Percentiles rank a stretch among this genome's conserved stretches.
Conservation (phyloP, 2,113 vertebrate genomes). For the Platanista minor region DNA sequence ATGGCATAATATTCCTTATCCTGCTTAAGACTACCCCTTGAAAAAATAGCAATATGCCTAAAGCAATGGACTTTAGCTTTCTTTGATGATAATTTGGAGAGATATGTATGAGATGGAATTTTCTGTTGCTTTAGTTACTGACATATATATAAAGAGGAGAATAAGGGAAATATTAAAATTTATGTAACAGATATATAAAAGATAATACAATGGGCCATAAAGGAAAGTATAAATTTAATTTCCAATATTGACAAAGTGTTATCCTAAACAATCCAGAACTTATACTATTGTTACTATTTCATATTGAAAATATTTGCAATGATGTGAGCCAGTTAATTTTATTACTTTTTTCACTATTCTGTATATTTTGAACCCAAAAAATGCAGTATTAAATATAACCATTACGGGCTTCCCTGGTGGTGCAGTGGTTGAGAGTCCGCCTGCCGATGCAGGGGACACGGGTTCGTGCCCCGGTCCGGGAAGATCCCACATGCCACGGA, state of each 20-base stretch:
- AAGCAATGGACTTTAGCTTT: background rate
- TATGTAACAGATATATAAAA: background rate
- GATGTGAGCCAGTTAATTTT: background rate
- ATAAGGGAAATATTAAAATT: background rate
- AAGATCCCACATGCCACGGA: too few species aligned
- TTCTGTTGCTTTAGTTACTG: background rate
- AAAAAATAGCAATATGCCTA: background rate
- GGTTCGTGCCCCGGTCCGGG: too few species aligned
- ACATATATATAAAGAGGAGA: background rate
- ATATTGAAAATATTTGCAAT: background rate
- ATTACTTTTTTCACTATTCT: background rate
- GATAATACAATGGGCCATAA: background rate
- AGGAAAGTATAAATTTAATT: background rate
- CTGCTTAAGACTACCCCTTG: background rate
- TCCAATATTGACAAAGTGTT: background rate
- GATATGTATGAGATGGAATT: background rate
- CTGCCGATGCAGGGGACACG: too few species aligned
- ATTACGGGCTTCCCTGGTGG: too few species aligned
- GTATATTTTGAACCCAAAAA: background rate
- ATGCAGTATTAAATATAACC: background rate
- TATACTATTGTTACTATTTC: background rate
- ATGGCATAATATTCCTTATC: background rate
- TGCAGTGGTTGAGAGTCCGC: too few species aligned
- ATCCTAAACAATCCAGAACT: background rate
- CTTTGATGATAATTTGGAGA: background rate